Evolutionary conservation across 2,113 vertebrate species (phyloP), one percentile per base, ranked within the genome.

Genomic region (Meriones unguiculatus): DNA sequence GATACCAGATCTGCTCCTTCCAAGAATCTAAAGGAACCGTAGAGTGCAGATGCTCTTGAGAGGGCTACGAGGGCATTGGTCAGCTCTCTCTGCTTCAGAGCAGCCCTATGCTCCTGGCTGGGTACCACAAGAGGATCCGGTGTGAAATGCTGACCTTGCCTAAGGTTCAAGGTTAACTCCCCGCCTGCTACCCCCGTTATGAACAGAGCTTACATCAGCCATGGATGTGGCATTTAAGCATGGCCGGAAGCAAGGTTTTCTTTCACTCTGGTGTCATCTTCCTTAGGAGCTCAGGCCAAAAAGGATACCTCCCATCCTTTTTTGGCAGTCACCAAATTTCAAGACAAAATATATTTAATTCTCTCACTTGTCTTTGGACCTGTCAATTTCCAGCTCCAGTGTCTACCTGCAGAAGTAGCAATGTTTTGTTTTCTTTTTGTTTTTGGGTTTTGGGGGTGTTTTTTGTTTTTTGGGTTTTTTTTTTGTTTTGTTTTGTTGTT

Each of bases 51-150:
- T 5, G 5, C 64, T 52, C 57, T 69, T 57, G 3, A 17, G 59
- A 18, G 17, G 30, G 2, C 41, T 46, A 2, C 54, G 35, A 22
- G 38, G 35, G 65, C 46, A 9, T 32, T 10, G 4, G 35, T 54
- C 13, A 57, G 32, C 25, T 81, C 8, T 78, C 77, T 1, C 0
- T 12, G 3, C 22, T 3, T 18, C 57, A 52, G 46, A 57, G 52
- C 7, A 15, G 20, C 14, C 1, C 30, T 0, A 3, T 9, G 0
- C 35, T 62, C 86, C 64, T 20, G 25, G 7, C 64, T 1, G 18
- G 62, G 18, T 32, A 41, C 72, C 20, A 0, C 0, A 15, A 76
- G 52, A 6, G 6, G 7, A 2, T 65, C 30, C 17, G 46, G 24
- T 35, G 32, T 28, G 25, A 64, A 85, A 88, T 12, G 6, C 30